Evolutionary conservation across 2,888 invertebrate genomes (phyloP).

Genomic region (Epicampocera succincta): DNA sequence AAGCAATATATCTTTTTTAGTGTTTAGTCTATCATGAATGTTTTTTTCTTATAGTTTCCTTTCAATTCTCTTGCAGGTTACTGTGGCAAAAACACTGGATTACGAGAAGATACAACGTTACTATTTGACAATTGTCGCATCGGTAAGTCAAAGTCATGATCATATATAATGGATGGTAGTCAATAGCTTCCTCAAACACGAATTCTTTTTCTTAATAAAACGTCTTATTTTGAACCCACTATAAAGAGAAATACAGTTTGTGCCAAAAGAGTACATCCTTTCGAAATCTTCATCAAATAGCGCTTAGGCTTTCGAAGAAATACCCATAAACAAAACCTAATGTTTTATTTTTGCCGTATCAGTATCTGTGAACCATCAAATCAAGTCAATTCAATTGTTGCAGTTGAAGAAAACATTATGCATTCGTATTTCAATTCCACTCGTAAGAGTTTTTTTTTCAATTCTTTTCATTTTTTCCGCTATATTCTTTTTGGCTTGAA

Average conservation of each 20-base stretch:
- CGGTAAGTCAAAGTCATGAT: slow-evolving; percentile 85
- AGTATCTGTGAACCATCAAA: slow-evolving; percentile 54
- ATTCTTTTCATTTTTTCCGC: slow-evolving; percentile 45
- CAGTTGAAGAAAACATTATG: slow-evolving; percentile 26
- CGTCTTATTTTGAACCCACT: slow-evolving; percentile 67
- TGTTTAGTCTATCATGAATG: slow-evolving; percentile 27
- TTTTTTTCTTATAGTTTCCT: slow-evolving; percentile 41
- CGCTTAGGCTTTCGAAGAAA: background rate
- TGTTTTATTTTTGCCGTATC: background rate
- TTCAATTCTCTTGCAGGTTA: slow-evolving; percentile 83
- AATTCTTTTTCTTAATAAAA: slow-evolving; percentile 60
- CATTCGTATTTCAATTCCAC: slow-evolving; percentile 49
- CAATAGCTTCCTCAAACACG: slow-evolving; percentile 27
- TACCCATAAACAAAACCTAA: background rate
- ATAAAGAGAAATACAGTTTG: slow-evolving; percentile 41
- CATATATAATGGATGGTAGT: slow-evolving; percentile 44
- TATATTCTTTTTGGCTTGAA: slow-evolving; percentile 35
- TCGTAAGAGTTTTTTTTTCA: slow-evolving; percentile 2
- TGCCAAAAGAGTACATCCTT: slow-evolving; percentile 22
- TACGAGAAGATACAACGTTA: slow-evolving; percentile 94
- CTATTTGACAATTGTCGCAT: slow-evolving; percentile 93
- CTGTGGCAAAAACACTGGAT: slow-evolving; percentile 92
- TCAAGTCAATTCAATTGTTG: slow-evolving; percentile 59
- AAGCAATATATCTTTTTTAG: slow-evolving; percentile 57
- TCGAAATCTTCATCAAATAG: background rate